Conservation (phyloP, 2,113 vertebrate species). For the Phalacrocorax brasilianus region DNA sequence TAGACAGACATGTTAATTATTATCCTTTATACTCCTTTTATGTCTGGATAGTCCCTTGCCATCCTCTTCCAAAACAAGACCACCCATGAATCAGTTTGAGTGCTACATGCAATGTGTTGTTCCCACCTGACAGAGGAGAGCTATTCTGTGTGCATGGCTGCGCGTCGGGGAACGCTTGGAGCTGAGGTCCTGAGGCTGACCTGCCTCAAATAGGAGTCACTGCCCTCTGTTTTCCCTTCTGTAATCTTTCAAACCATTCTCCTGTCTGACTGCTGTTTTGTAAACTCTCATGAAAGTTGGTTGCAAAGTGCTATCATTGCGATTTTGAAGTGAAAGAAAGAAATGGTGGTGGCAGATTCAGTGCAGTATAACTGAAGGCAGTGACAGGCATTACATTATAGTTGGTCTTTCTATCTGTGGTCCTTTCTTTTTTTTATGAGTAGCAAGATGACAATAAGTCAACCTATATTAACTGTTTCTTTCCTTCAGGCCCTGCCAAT, state of each 20-base stretch:
- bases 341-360: background rate
- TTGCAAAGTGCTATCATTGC: background rate
- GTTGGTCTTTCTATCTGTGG: background rate
- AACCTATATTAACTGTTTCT: background rate
- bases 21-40: background rate
- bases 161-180: rapidly evolving
- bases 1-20: background rate
- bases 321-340: background rate
- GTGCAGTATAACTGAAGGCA: background rate
- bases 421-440: background rate
- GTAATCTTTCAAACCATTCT: background rate
- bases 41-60: background rate
- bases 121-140: background rate
- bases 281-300: background rate
- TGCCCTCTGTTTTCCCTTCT: background rate
- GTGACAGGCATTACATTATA: background rate
- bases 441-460: background rate
- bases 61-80: background rate
- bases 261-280: background rate
- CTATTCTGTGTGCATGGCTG: background rate
- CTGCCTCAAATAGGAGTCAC: background rate
- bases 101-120: background rate
- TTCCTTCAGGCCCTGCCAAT: background rate
- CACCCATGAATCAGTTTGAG: background rate
- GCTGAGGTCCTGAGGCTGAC: background rate